Conservation (phyloP, 2,797 vertebrate genomes). For the Australoheros facetus region DNA sequence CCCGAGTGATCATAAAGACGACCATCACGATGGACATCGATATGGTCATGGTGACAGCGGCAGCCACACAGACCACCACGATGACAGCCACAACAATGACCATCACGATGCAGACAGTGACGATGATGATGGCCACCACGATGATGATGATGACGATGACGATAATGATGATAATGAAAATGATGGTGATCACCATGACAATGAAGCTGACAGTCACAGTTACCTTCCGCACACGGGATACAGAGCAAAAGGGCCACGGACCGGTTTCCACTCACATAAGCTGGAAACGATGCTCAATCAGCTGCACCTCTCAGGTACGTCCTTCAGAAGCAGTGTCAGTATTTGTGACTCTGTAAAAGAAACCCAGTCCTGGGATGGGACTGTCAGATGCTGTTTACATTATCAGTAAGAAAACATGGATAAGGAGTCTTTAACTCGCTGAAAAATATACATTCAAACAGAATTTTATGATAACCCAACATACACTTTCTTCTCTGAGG, state of each 20-base stretch:
- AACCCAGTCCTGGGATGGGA: no score
- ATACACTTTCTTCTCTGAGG: background rate
- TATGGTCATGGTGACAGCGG: background rate
- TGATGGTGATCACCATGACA: constrained; percentile 44
- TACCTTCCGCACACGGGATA: constrained; percentile 61
- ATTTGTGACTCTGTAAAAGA: no score
- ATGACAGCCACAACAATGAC: constrained; percentile 14
- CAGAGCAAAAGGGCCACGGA: constrained; percentile 41
- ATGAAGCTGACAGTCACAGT: constrained; percentile 65
- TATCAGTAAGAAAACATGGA: no score
- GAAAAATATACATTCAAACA: no score
- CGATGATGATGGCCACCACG: constrained; percentile 16
- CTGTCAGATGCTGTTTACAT: no score
- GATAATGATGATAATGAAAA: constrained; percentile 29
- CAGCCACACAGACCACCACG: background rate
- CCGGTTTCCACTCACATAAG: constrained; percentile 66
- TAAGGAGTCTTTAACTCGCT: no score
- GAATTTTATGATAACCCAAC: no score
- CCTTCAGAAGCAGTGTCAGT: background rate
- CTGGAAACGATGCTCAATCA: constrained; percentile 79
- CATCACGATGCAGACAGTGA: constrained; percentile 18
- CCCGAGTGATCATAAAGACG: background rate
- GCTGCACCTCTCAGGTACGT: constrained; percentile 74
- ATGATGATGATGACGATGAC: constrained; percentile 11
- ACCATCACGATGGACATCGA: background rate